These are phyloP conservation scores for Xiphydria camelus DNA, from an alignment of 2,888 invertebrate species.

Conservation along the genomic window DNA sequence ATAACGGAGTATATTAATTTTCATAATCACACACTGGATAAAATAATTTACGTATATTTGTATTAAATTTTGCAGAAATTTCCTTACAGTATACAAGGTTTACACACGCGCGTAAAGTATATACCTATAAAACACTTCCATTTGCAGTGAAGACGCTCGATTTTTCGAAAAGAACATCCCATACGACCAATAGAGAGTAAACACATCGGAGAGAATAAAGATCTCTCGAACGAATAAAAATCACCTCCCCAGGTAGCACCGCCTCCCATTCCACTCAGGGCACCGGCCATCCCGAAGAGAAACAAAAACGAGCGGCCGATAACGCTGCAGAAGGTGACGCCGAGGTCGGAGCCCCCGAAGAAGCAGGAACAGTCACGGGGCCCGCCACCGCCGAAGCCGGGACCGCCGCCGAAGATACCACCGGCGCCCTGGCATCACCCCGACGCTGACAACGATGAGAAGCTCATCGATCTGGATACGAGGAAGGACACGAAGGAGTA, in stretches of 20 bases:
- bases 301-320: constrained; percentile 50
- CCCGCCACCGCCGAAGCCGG: constrained; percentile 30
- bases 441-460: constrained; percentile 49
- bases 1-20: no score
- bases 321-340: constrained; percentile 22
- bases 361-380: constrained; percentile 44
- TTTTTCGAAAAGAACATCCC: no score
- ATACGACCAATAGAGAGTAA: no score
- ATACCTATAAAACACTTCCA: no score
- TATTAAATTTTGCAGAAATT: no score
- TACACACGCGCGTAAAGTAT: no score
- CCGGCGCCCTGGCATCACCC: constrained; percentile 56
- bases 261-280: constrained; percentile 59
- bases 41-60: no score
- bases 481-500: constrained; percentile 16
- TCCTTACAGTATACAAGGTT: no score
- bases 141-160: no score
- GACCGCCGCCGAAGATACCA: constrained; percentile 30
- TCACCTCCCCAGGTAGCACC: constrained; percentile 52
- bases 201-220: no score
- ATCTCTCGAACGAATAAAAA: no score
- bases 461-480: constrained; percentile 40
- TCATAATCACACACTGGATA: no score
- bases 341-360: not conserved
- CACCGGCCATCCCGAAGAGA: constrained; percentile 61